Evolutionary conservation across 1,140 invertebrate genomes (phyloP).

Genomic region (Acromyrmex charruanus): DNA sequence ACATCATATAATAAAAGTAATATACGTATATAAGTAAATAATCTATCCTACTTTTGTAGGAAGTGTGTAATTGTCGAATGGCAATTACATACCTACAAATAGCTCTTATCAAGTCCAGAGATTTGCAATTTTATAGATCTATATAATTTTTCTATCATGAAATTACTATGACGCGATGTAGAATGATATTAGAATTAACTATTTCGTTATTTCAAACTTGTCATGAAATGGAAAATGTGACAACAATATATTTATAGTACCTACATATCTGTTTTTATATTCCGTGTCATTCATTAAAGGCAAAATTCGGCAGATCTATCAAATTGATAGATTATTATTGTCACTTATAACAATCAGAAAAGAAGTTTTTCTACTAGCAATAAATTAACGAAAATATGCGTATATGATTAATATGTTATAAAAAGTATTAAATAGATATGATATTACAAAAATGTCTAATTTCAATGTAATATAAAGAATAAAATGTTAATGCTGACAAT

Average conservation of each 20-base stretch:
- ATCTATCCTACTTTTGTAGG: neutral
- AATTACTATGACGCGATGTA: neutral
- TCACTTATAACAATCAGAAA: neutral
- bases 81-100: neutral
- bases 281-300: slow-evolving; percentile 21
- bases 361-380: neutral
- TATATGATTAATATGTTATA: neutral
- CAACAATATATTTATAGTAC: neutral
- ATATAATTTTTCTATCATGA: slow-evolving; percentile 1
- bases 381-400: neutral
- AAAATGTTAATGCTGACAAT: neutral
- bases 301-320: neutral
- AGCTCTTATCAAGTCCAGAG: neutral
- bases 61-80: slow-evolving; percentile 10
- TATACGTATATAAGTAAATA: neutral
- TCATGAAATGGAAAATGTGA: slow-evolving; percentile 11
- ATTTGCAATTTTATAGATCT: slow-evolving; percentile 15
- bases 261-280: neutral
- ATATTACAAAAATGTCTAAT: neutral
- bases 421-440: slow-evolving; percentile 10
- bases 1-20: neutral
- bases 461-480: neutral
- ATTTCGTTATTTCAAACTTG: slow-evolving; percentile 18
- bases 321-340: neutral
- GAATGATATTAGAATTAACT: neutral